These are phyloP conservation scores for Acromyrmex charruanus DNA, from an alignment of 1,140 invertebrate genomes.

Conservation along the genomic window DNA sequence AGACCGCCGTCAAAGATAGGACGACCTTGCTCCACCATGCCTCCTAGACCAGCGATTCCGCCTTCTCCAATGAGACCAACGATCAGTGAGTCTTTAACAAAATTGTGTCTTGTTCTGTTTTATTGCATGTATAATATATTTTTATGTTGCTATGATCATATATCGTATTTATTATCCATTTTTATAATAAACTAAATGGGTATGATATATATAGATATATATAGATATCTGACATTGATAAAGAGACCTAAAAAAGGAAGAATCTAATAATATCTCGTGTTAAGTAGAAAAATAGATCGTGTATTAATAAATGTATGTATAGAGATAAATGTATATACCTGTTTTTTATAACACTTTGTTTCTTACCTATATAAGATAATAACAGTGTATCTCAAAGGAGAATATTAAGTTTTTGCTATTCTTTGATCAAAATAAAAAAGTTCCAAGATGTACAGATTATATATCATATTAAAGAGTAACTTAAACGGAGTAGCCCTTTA, in stretches of 20 bases:
- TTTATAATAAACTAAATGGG: background rate
- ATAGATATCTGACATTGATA: background rate
- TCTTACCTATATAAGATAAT: background rate
- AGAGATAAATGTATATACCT: background rate
- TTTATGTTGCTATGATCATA: background rate
- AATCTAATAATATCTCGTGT: background rate
- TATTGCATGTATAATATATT: slow-evolving; percentile 15
- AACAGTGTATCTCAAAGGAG: background rate
- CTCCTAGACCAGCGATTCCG: slow-evolving; percentile 88
- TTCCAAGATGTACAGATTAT: no score
- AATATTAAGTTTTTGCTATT: no score
- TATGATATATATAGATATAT: background rate
- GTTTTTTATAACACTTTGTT: background rate
- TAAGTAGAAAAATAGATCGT: background rate
- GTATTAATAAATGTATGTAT: slow-evolving; percentile 10
- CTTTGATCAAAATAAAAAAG: no score
- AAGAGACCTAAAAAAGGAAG: background rate
- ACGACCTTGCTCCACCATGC: slow-evolving; percentile 87
- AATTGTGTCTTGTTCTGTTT: background rate
- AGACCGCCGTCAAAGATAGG: slow-evolving; percentile 89
- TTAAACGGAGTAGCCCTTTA: no score
- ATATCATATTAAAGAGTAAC: no score
- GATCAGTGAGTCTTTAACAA: slow-evolving; percentile 77
- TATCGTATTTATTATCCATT: background rate
- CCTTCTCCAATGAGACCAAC: slow-evolving; percentile 86